These are phyloP conservation scores for Alectura lathami DNA, from an alignment of 2,113 vertebrate genomes.

Conservation along the genomic window DNA sequence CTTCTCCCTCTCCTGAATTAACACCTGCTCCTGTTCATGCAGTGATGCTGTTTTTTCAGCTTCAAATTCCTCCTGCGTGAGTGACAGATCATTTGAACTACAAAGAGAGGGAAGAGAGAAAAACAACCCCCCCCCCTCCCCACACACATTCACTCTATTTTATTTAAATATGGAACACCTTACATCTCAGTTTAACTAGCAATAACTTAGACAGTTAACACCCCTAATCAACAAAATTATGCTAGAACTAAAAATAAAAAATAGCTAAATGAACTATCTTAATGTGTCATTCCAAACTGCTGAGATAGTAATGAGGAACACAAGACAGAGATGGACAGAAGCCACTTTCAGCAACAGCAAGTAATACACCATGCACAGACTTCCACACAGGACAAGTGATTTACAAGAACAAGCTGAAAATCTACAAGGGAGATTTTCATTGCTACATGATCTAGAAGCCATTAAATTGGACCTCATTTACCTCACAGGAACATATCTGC, in stretches of 20 bases:
- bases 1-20: slow-evolving; percentile 22
- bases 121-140: neutral
- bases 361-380: neutral
- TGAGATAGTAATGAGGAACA: neutral
- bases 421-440: neutral
- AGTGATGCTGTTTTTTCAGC: slow-evolving; percentile 42
- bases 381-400: neutral
- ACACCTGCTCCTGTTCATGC: slow-evolving; percentile 4
- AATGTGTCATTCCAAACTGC: neutral
- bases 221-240: neutral
- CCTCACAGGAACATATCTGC: neutral
- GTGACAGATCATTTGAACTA: neutral
- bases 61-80: slow-evolving; percentile 68
- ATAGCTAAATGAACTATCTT: neutral
- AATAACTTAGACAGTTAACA: neutral
- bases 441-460: neutral
- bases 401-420: neutral
- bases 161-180: neutral
- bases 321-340: neutral
- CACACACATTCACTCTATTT: neutral
- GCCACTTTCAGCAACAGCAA: neutral
- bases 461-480: neutral
- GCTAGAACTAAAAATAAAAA: neutral
- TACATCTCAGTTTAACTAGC: neutral
- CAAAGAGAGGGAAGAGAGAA: neutral